phyloP scores from a whole-genome alignment of 2,797 vertebrate genomes.

The Characodon lateralis region DNA sequence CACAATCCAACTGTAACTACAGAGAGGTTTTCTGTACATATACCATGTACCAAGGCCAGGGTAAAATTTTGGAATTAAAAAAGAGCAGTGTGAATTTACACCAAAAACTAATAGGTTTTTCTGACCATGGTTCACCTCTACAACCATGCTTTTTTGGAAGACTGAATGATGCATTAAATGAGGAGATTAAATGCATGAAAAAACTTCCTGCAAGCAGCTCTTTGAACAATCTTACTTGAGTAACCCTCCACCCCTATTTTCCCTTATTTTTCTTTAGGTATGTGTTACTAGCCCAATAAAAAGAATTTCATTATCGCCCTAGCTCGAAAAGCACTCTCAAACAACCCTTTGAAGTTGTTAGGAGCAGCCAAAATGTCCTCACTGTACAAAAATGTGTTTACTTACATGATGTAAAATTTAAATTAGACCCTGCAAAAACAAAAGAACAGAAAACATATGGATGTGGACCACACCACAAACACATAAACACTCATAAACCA shows the following conservation, averaged over 20 bases:
- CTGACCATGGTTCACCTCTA: neutral
- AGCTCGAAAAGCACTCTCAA: slow-evolving; percentile 25
- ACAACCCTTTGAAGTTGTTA: slow-evolving; percentile 44
- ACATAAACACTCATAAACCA: slow-evolving; percentile 22
- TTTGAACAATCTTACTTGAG: slow-evolving; percentile 15
- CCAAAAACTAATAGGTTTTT: neutral
- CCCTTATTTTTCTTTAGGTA: neutral
- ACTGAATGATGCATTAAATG: neutral
- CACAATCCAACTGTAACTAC: neutral
- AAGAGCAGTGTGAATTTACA: too few species aligned
- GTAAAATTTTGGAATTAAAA: neutral
- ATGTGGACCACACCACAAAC: slow-evolving; percentile 30
- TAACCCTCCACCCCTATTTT: neutral
- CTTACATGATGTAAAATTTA: slow-evolving; percentile 43
- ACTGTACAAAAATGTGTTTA: slow-evolving; percentile 54
- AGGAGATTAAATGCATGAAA: neutral
- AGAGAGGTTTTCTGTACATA: neutral
- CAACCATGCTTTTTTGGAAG: neutral
- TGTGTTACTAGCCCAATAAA: slow-evolving; percentile 33
- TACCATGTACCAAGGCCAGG: neutral
- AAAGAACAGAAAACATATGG: slow-evolving; percentile 45
- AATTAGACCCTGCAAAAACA: slow-evolving; percentile 42
- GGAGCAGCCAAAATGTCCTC: slow-evolving; percentile 29
- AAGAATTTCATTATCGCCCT: slow-evolving; percentile 28
- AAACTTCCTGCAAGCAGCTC: neutral